A percentile compares a stretch with the other conserved stretches of the same genome.
Conservation (phyloP, 2,113 vertebrate species). For the Motacilla alba region DNA sequence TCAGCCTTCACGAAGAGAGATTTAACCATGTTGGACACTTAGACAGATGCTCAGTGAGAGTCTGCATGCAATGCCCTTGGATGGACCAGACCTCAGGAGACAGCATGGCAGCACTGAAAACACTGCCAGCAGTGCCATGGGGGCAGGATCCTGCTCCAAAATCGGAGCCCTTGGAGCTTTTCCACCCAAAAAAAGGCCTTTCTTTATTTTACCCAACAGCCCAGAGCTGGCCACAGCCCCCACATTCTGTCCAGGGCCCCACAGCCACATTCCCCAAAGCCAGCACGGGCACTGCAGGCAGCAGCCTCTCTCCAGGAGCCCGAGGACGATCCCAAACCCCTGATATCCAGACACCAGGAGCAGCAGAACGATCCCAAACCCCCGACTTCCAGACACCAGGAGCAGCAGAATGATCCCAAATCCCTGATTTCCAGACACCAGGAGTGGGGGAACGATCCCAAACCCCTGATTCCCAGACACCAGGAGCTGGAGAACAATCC, state of each 20-base stretch:
- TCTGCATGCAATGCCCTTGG: background rate
- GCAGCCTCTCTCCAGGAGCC: background rate
- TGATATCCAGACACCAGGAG: too few relatives aligned
- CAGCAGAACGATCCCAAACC: rapidly evolving
- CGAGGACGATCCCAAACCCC: rapidly evolving
- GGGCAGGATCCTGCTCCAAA: background rate
- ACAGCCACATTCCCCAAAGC: background rate
- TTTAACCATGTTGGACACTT: background rate
- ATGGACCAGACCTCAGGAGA: background rate
- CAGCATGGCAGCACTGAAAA: background rate
- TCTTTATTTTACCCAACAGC: background rate
- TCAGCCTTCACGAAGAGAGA: background rate
- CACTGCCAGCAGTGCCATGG: background rate
- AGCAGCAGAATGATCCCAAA: too few relatives aligned
- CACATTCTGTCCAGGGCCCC: rapidly evolving
- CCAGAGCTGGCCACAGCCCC: too few relatives aligned
- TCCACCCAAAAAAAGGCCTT: rapidly evolving
- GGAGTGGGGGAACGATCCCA: too few relatives aligned
- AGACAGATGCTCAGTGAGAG: background rate
- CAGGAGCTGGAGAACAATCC: too few relatives aligned
- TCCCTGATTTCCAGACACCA: too few relatives aligned
- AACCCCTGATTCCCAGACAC: too few relatives aligned
- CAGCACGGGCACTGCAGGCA: rapidly evolving
- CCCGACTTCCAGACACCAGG: too few relatives aligned
- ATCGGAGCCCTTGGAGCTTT: background rate